Evolutionary conservation across 2,888 invertebrate genomes (phyloP).

Genomic region (Phalera bucephala): DNA sequence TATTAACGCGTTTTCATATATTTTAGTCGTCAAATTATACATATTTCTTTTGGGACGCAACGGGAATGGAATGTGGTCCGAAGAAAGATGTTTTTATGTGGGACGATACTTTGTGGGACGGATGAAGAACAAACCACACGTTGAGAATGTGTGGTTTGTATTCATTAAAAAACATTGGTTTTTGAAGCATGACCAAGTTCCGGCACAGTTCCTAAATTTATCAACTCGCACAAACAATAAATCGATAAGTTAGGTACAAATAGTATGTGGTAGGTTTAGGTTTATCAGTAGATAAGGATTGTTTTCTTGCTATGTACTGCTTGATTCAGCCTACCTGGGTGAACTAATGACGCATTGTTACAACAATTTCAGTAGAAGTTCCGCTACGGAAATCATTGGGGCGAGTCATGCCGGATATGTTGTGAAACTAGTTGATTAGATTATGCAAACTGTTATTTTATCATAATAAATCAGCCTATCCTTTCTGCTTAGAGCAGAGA

Average conservation of each 20-base stretch:
- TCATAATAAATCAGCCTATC: too few species aligned
- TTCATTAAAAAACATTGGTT: too few species aligned
- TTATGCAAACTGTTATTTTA: too few species aligned
- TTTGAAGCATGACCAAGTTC: background rate
- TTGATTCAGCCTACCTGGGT: conserved; percentile 19
- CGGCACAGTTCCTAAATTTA: background rate
- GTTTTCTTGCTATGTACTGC: conserved; percentile 29
- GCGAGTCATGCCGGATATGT: conserved; percentile 26
- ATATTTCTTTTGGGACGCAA: too few species aligned
- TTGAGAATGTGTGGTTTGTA: too few species aligned
- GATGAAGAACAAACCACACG: too few species aligned
- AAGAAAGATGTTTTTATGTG: too few species aligned
- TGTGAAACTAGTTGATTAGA: background rate
- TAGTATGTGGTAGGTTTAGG: conserved; percentile 3
- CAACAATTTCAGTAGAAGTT: conserved; percentile 5
- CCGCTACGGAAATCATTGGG: conserved; percentile 14
- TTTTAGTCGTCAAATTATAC: too few species aligned
- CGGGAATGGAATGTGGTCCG: too few species aligned
- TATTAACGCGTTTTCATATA: too few species aligned
- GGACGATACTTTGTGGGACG: too few species aligned
- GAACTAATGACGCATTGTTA: conserved; percentile 20
- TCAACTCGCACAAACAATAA: background rate
- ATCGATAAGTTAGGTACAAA: background rate
- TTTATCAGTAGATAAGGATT: conserved; percentile 40
- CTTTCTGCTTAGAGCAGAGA: too few species aligned